Conservation (phyloP, 2,797 vertebrate genomes). For the Rhodeus uyekii region DNA sequence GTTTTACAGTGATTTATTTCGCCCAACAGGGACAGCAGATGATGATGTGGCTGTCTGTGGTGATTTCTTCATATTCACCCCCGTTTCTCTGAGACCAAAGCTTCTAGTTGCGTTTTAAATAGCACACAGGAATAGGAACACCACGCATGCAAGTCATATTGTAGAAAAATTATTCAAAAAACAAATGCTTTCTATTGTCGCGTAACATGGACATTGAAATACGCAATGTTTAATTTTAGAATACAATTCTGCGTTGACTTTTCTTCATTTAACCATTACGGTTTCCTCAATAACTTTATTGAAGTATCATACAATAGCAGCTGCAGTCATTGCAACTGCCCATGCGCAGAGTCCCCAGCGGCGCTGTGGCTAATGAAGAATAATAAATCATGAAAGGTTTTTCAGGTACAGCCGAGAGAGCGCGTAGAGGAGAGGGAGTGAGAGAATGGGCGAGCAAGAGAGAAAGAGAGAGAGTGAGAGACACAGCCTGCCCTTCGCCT, state of each 20-base stretch:
- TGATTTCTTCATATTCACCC: conserved; percentile 58
- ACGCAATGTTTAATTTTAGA: neutral
- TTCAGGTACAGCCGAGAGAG: conserved; percentile 71
- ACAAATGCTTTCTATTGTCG: neutral
- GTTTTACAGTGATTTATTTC: conserved; percentile 88
- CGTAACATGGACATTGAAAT: neutral
- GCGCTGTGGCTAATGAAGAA: conserved; percentile 85
- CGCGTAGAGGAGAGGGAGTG: conserved; percentile 56
- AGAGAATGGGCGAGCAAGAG: conserved; percentile 67
- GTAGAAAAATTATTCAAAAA: too few species aligned
- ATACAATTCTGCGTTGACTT: conserved; percentile 57
- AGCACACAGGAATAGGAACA: too few species aligned
- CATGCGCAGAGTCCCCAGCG: conserved; percentile 81
- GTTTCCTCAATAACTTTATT: conserved; percentile 51
- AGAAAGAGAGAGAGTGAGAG: conserved; percentile 53
- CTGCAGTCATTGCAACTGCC: conserved; percentile 74
- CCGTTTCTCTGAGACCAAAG: conserved; percentile 53
- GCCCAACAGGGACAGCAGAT: conserved; percentile 74
- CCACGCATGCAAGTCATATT: too few species aligned
- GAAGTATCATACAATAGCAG: conserved; percentile 54
- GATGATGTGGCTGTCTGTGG: conserved; percentile 79
- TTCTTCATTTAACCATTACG: neutral
- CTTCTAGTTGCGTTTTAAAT: neutral
- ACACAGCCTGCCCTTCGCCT: conserved; percentile 79
- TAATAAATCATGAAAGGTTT: conserved; percentile 84